Percentiles rank a stretch among this genome's conserved stretches.
Evolutionary conservation across 2,888 invertebrate genomes (phyloP).

Genomic region (Chesias legatella): DNA sequence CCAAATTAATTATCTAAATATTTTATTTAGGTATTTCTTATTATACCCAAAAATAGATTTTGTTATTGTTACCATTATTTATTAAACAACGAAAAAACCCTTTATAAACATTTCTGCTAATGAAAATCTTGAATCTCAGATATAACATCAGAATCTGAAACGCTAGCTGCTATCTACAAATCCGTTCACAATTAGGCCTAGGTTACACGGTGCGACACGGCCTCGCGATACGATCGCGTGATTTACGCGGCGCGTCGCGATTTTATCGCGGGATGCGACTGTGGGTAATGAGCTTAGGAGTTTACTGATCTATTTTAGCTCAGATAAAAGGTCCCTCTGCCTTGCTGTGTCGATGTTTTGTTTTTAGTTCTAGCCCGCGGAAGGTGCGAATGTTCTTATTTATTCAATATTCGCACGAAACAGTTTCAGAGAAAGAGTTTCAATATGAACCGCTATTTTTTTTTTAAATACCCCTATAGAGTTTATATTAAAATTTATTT

Average conservation of each 20-base stretch:
- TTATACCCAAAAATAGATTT: too few relatives aligned
- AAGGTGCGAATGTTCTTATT: too few relatives aligned
- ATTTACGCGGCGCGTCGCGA: slow-evolving; percentile 58
- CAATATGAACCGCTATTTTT: too few relatives aligned
- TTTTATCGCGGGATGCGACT: slow-evolving; percentile 46
- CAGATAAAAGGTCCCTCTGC: slow-evolving; percentile 9
- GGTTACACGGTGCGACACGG: slow-evolving; percentile 53
- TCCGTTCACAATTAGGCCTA: slow-evolving; percentile 60
- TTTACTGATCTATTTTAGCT: slow-evolving; percentile 31
- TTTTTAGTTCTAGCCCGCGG: neutral
- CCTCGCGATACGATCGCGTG: slow-evolving; percentile 62
- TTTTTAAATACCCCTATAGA: too few relatives aligned
- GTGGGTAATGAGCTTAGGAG: slow-evolving; percentile 54
- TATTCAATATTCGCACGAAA: too few relatives aligned
- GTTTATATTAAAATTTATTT: too few relatives aligned
- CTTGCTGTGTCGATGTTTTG: neutral
- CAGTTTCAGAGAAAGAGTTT: too few relatives aligned
- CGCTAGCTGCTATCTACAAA: slow-evolving; percentile 33
- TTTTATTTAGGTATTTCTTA: too few relatives aligned
- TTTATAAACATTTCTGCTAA: slow-evolving; percentile 1
- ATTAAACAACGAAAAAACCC: slow-evolving; percentile 7
- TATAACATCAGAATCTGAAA: slow-evolving; percentile 15
- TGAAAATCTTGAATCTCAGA: neutral
- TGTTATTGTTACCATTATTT: too few relatives aligned
- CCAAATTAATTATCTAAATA: too few relatives aligned